Evolutionary conservation across 1,140 invertebrate genomes (phyloP), one percentile per base, ranked within the genome.

Genomic region (Anoplophora glabripennis): DNA sequence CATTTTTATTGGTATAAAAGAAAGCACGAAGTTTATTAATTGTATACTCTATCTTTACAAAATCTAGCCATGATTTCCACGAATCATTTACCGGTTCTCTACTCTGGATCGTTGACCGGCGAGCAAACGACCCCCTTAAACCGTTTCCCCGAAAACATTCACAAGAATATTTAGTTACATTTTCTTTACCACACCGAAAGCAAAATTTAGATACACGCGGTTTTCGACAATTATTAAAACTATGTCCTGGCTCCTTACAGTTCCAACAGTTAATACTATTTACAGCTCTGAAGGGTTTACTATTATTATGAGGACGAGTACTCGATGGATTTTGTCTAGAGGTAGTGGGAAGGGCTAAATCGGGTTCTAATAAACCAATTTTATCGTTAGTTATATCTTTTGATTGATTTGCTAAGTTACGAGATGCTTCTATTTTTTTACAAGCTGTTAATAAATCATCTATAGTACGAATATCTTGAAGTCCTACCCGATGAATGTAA

Each of bases 391-490:
- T 51, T n/a, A 14, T 9, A 10, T 14, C 14, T 21, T n/a, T 12
- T 9, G 2, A 21, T 21, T 48, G 7, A 14, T 11, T 12, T 1
- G 15, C 18, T 12, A 33, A 12, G 18, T 53, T 14, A 12, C 37
- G 14, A n/a, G 21, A 12, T 14, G 14, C 14, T 33, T 56, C 54
- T 15, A 56, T 34, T n/a, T 41, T 41, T 34, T 38, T 56, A 48
- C 54, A 56, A 11, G 17, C 17, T 21, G 17, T 21, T 7, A 28
- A 14, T 48, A 56, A 49, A 11, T 56, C 54, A 7, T 56, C 54
- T 0, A 56, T 44, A 12, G 54, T 40, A 37, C n/a, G n/a, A n/a
- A n/a, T 34, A 18, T 53, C 14, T 7, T 12, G 9, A n/a, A n/a
- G 11, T n/a, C 54, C 41, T 10, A 14, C 21, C 7, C 33, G n/a